These are phyloP conservation scores for Lycorma delicatula DNA, from an alignment of 1,140 invertebrate genomes.

Conservation along the genomic window DNA sequence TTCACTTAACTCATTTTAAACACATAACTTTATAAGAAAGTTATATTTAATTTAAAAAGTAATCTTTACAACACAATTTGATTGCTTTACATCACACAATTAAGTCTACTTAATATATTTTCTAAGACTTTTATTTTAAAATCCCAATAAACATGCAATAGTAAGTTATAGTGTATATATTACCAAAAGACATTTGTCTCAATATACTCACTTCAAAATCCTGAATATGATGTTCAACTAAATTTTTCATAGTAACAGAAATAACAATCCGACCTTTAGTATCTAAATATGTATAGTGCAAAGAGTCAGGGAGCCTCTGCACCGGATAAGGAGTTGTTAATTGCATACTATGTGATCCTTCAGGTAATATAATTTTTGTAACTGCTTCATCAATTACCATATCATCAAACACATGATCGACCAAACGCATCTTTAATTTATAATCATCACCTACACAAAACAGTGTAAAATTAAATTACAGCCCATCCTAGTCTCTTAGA, in stretches of 20 bases:
- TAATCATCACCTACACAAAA: constrained; percentile 47
- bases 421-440: constrained; percentile 79
- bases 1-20: too few species aligned
- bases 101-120: too few species aligned
- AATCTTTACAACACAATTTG: too few species aligned
- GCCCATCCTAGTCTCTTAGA: background rate
- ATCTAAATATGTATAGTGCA: constrained; percentile 93
- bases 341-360: constrained; percentile 76
- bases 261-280: constrained; percentile 87
- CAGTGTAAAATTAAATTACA: constrained; percentile 13
- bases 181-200: too few species aligned
- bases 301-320: constrained; percentile 57
- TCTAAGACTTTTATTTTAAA: too few species aligned
- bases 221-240: constrained; percentile 96
- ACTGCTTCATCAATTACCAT: constrained; percentile 88
- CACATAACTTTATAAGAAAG: too few species aligned
- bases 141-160: too few species aligned
- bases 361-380: constrained; percentile 89
- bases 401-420: constrained; percentile 96
- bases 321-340: constrained; percentile 77
- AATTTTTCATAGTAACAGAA: constrained; percentile 72
- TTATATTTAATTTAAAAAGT: too few species aligned
- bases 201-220: constrained; percentile 42
- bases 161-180: too few species aligned
- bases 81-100: too few species aligned